A percentile compares a stretch with the other conserved stretches of the same genome.
Conservation (phyloP, 2,888 invertebrate genomes). For the Conchocele bisecta region DNA sequence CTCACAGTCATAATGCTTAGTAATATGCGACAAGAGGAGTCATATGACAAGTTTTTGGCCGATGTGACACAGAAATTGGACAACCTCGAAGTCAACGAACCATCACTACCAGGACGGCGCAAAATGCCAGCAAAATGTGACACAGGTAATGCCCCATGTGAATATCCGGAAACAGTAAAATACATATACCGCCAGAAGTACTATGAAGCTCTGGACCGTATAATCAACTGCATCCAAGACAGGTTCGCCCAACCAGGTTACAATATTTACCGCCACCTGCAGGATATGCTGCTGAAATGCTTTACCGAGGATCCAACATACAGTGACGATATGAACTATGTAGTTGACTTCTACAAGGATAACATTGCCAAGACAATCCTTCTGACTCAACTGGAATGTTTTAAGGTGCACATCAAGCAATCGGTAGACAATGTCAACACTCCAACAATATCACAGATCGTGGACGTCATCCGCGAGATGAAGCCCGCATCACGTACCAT, state of each 20-base stretch:
- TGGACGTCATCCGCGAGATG: background rate
- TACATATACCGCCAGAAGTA: slow-evolving; percentile 27
- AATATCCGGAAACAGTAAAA: slow-evolving; percentile 12
- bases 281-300: slow-evolving; percentile 31
- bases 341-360: slow-evolving; percentile 8
- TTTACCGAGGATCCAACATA: background rate
- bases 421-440: background rate
- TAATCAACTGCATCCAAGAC: slow-evolving; percentile 14
- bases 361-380: slow-evolving; percentile 11
- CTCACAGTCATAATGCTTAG: slow-evolving; percentile 7
- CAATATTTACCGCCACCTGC: slow-evolving; percentile 9
- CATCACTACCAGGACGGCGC: slow-evolving; percentile 20
- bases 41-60: slow-evolving; percentile 21
- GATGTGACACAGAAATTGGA: slow-evolving; percentile 11
- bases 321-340: background rate
- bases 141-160: too few relatives aligned
- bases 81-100: slow-evolving; percentile 26
- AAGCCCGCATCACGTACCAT: background rate
- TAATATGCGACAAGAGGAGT: slow-evolving; percentile 14
- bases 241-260: slow-evolving; percentile 42
- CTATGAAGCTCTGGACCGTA: slow-evolving; percentile 39
- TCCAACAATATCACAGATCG: background rate
- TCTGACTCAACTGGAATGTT: slow-evolving; percentile 4
- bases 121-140: slow-evolving; percentile 33
- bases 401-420: background rate